phyloP scores from a whole-genome alignment of 1,140 invertebrate species.

The Hydropsyche tenuis region DNA sequence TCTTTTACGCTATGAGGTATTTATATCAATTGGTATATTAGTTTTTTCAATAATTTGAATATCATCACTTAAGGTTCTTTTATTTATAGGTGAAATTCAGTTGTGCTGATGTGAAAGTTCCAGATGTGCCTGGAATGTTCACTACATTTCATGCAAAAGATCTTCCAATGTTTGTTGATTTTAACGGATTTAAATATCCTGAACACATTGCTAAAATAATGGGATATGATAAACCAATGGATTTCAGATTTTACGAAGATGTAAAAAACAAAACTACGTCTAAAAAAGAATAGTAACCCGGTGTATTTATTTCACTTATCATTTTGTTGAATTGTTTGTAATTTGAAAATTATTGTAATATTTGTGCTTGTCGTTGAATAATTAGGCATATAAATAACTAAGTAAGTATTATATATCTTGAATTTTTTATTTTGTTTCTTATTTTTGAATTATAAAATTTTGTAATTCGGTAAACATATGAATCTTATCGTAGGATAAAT shows the following conservation, averaged over 20 bases:
- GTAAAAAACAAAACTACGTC: conserved; percentile 7
- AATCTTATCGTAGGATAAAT: too few relatives aligned
- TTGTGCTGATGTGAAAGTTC: conserved; percentile 76
- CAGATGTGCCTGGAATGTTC: conserved; percentile 82
- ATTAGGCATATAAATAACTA: too few relatives aligned
- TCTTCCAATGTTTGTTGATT: conserved; percentile 78
- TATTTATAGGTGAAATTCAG: conserved; percentile 75
- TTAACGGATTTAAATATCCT: conserved; percentile 70
- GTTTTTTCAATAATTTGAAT: conserved; percentile 29
- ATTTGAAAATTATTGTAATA: too few relatives aligned
- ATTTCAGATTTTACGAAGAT: conserved; percentile 70
- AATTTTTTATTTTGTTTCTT: too few relatives aligned
- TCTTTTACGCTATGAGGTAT: conserved; percentile 67
- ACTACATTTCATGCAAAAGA: conserved; percentile 76
- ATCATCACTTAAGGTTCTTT: conserved; percentile 32
- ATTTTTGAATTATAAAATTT: too few relatives aligned
- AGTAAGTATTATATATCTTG: too few relatives aligned
- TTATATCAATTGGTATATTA: conserved; percentile 21
- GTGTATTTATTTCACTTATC: neutral
- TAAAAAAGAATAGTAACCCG: neutral
- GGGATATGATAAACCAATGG: conserved; percentile 89
- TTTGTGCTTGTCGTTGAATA: too few relatives aligned
- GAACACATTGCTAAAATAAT: conserved; percentile 83
- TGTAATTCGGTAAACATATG: too few relatives aligned
- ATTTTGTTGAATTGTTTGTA: too few relatives aligned